Evolutionary conservation across 2,113 vertebrate genomes (phyloP), one percentile per base, ranked within the genome.

Genomic region (Urocolius indicus): DNA sequence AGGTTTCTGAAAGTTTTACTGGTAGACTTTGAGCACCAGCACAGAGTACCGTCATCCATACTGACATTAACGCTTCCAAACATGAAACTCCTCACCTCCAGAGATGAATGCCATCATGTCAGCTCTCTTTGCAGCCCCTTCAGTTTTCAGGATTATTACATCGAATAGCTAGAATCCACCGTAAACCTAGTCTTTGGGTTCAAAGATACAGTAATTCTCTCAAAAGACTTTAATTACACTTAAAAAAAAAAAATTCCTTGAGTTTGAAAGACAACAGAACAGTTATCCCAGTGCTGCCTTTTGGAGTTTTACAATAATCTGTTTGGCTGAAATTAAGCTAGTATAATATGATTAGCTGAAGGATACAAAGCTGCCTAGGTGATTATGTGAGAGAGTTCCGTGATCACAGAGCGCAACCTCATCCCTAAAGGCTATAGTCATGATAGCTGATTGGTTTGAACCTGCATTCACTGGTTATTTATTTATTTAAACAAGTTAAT

Each of bases 161-260:
- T 11, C 0, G 0, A 79, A 43, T 5, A 79, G 12, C 4, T 67
- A 48, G 36, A 54, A 63, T 68, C 17, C 17, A 43, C 19, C 4
- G 19, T 26, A 38, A 34, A 23, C 14, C 26, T 74, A 48, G 43
- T 51, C 38, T 71, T 69, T 1, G 2, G 23, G 18, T 38, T 66
- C 14, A 65, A 84, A 51, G 71, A 7, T 3, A 36, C 22, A 46
- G 2, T 34, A 4, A 34, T 46, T 46, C 13, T 68, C 26, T 24
- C 38, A 36, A 75, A 82, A 67, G 27, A 36, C 18, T 66, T 61
- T 48, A 22, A 59, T 27, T 46, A n/a, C 4, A 21, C 1, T 17
- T 46, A 41, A 41, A 41, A 41, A 41, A 41, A 41, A 41, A 41
- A 41, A n/a, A n/a, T n/a, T 41, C 22, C 18, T 59, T 0, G 0